These are phyloP conservation scores for Leucozona laternaria DNA, from an alignment of 2,888 invertebrate species.

Conservation along the genomic window DNA sequence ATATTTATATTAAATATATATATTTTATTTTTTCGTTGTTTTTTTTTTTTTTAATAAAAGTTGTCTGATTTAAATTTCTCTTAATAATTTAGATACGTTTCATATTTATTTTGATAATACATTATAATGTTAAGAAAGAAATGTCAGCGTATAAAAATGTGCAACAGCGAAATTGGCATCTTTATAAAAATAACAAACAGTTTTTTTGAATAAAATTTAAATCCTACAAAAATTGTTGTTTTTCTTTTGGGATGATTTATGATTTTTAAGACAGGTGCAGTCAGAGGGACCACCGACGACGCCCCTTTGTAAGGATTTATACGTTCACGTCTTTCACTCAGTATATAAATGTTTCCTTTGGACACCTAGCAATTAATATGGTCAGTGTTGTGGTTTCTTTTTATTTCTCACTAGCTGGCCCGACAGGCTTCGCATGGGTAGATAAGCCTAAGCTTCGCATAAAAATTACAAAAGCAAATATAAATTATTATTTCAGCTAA, in stretches of 20 bases:
- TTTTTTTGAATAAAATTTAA: constrained; percentile 61
- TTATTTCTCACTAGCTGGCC: too few relatives aligned
- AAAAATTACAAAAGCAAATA: too few relatives aligned
- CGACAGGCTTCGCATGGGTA: too few relatives aligned
- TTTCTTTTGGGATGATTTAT: background rate
- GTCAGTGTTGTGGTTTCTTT: too few relatives aligned
- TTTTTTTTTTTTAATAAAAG: too few relatives aligned
- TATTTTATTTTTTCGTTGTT: background rate
- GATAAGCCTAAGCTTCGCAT: too few relatives aligned
- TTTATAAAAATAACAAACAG: constrained; percentile 44
- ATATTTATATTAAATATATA: background rate
- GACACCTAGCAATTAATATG: too few relatives aligned
- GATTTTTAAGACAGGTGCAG: background rate
- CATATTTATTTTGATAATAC: background rate
- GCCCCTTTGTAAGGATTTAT: too few relatives aligned
- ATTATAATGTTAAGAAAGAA: background rate
- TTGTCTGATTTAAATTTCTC: background rate
- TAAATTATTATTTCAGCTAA: too few relatives aligned
- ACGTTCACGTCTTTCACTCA: too few relatives aligned
- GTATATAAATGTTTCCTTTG: too few relatives aligned
- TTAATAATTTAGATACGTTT: background rate
- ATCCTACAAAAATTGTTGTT: constrained; percentile 13
- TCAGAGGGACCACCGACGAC: too few relatives aligned
- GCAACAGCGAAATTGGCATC: constrained; percentile 40
- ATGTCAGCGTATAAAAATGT: constrained; percentile 17